Percentiles rank a stretch among this genome's conserved stretches.
Conservation (phyloP, 1,140 invertebrate genomes). For the Tetragonula clypearis region DNA sequence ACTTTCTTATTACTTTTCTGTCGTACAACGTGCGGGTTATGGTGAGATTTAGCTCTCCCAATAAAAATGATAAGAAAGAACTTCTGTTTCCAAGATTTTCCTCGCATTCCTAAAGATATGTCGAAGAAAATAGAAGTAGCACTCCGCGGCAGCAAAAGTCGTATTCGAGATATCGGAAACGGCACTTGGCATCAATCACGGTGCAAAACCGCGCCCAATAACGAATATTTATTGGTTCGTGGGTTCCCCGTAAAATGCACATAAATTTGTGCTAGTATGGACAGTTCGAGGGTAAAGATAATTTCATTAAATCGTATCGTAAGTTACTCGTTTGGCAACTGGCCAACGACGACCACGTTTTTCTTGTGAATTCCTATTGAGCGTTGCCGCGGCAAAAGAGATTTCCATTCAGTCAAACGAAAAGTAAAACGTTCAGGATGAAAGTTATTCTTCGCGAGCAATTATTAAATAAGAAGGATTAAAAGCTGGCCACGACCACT, state of each 20-base stretch:
- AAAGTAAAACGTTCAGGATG: not conserved
- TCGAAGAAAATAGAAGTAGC: not conserved
- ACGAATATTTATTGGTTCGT: not conserved
- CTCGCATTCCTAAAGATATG: not conserved
- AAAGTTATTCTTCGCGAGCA: no score
- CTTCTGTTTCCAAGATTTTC: not conserved
- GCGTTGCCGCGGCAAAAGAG: not conserved
- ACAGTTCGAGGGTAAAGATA: not conserved
- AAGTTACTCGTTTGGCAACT: conserved; percentile 23
- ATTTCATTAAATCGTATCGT: conserved; percentile 39
- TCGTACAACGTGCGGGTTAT: not conserved
- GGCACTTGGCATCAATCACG: not conserved
- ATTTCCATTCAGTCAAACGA: not conserved
- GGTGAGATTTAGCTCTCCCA: not conserved
- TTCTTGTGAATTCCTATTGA: not conserved
- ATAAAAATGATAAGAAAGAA: not conserved
- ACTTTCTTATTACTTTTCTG: no score
- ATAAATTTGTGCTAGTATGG: conserved; percentile 9
- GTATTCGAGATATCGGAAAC: not conserved
- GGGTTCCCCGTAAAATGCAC: not conserved
- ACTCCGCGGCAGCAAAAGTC: no score
- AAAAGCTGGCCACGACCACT: not conserved
- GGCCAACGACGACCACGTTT: not conserved
- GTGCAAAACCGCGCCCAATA: not conserved
- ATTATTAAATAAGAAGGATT: not conserved